Evolutionary conservation across 2,113 vertebrate species (phyloP).

Genomic region (Acrocephalus arundinaceus): DNA sequence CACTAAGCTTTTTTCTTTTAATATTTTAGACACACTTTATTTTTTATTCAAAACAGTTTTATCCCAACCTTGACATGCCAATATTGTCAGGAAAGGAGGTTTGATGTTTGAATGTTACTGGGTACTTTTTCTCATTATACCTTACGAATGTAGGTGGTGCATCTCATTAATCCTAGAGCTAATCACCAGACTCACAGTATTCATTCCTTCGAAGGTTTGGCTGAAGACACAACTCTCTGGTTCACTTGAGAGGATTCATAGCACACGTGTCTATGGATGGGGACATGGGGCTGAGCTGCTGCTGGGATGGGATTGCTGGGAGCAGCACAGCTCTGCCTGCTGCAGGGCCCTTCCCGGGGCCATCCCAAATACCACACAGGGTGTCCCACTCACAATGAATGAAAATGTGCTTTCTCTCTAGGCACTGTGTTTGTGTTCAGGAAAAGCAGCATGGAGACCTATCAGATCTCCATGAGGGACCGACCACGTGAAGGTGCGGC

Average conservation of each 20-base stretch:
- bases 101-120: background rate
- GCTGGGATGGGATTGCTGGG: fast-evolving
- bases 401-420: background rate
- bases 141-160: slow-evolving; percentile 38
- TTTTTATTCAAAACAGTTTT: slow-evolving; percentile 69
- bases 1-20: slow-evolving; percentile 59
- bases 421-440: background rate
- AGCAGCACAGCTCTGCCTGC: background rate
- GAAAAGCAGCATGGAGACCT: background rate
- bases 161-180: slow-evolving; percentile 53
- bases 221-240: background rate
- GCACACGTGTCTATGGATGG: background rate
- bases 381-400: fast-evolving
- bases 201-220: slow-evolving; percentile 9
- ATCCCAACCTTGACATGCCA: slow-evolving; percentile 34
- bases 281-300: background rate
- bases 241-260: background rate
- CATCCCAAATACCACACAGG: background rate
- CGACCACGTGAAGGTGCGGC: fast-evolving
- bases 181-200: slow-evolving; percentile 4
- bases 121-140: slow-evolving; percentile 20
- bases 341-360: background rate
- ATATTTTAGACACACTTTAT: slow-evolving; percentile 68
- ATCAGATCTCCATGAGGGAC: fast-evolving
- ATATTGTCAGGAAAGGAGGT: slow-evolving; percentile 38